Base-by-base conservation (phyloP, 30 jellyfish, hydroid and myxozoan species). In the Aurelia sp. region DNA sequence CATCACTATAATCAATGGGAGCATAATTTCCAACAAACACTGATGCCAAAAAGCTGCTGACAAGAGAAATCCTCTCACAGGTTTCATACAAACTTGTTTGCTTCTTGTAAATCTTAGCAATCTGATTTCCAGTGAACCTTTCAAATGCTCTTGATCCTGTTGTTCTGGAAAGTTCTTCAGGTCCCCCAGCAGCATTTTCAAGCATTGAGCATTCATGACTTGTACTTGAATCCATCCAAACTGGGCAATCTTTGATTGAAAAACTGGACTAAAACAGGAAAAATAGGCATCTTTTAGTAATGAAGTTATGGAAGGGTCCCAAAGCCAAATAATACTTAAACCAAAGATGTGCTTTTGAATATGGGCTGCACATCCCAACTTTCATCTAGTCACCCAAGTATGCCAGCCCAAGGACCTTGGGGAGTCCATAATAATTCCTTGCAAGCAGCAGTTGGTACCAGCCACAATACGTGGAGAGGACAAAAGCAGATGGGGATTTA, bases 161-260 rank as follows among this genome's bases (percentile, higher is more conserved):
- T 22, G 83, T 78, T 41, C 59, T 41, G 37, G 97, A 92, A 11
- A 92, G 86, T 51, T 70, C 82, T 57, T 30, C 66, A 3, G 92
- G 75, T 2, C 98, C 98, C 37, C 96, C 98, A 66, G 66, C 87
- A 19, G 79, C 84, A 13, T 41, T 21, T 83, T 92, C 98, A 16
- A 92, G 77, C 20, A 75, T n/a, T 51, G 63, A 15, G 66, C 98
- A 92, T 60, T 87, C 85, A n/a, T 63, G 65, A 40, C 93, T 66
- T 9, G 98, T 92, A 63, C 97, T 87, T 16, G 97, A 82, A 78
- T 92, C 98, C 98, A 92, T 92, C 98, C 98, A 92, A 4, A 92
- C 92, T 22, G 98, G 97, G 51, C 91, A 48, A 62, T 92, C 73
- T 20, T n/a, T 16, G 5, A 88, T 64, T 7, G 89, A 87, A 58